A percentile compares a stretch with the other conserved stretches of the same genome.
phyloP scores from a whole-genome alignment of 2,888 invertebrate genomes.

The Aromia moschata region DNA sequence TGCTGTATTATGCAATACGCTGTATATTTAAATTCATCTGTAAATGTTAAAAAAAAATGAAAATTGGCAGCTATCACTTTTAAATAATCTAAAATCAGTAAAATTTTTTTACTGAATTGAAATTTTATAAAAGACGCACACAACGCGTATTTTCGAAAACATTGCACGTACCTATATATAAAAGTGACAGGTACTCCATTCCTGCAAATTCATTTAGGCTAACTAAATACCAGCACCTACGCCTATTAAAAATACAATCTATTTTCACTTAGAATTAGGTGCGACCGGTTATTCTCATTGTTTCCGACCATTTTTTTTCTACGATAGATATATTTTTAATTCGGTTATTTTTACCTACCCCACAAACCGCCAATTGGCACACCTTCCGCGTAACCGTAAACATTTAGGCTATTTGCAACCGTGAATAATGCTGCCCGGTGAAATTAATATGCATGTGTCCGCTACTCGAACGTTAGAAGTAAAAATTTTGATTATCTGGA shows the following conservation, averaged over 20 bases:
- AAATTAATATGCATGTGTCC: neutral
- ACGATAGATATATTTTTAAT: slow-evolving; percentile 30
- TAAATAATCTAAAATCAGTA: too few relatives aligned
- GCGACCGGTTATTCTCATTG: neutral
- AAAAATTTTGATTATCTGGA: too few relatives aligned
- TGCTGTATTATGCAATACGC: too few relatives aligned
- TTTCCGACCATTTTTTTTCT: neutral
- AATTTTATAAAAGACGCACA: too few relatives aligned
- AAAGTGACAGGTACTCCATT: neutral
- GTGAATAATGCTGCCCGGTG: slow-evolving; percentile 2
- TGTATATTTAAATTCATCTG: too few relatives aligned
- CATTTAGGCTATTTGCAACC: slow-evolving; percentile 15
- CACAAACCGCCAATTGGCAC: slow-evolving; percentile 28
- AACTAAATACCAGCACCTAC: slow-evolving; percentile 4
- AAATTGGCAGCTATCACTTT: too few relatives aligned
- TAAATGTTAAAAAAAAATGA: too few relatives aligned
- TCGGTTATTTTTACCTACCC: slow-evolving; percentile 27
- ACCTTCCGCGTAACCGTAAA: slow-evolving; percentile 21
- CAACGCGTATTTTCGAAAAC: neutral
- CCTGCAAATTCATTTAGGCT: neutral
- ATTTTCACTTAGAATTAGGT: slow-evolving; percentile 10
- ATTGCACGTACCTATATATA: neutral
- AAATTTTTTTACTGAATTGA: too few relatives aligned
- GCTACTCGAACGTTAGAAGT: too few relatives aligned
- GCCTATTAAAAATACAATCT: slow-evolving; percentile 5